phyloP scores from a whole-genome alignment of 1,140 invertebrate species.

The Nebria ingens region DNA sequence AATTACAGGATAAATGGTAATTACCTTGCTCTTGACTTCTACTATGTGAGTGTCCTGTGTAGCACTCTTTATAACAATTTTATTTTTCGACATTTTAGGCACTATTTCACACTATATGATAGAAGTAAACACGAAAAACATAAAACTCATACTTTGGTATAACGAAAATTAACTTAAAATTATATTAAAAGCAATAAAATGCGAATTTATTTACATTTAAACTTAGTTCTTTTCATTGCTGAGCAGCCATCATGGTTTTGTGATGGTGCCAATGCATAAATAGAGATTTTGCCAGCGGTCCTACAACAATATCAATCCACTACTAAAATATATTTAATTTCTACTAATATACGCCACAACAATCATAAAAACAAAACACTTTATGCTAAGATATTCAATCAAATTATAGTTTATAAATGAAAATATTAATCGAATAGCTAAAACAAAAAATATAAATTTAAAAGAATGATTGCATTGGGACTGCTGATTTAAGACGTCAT shows the following conservation, averaged over 20 bases:
- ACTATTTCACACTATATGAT: not conserved
- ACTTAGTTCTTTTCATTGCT: constrained; percentile 16
- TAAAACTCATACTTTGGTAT: constrained; percentile 11
- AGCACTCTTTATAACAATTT: constrained; percentile 42
- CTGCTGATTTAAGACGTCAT: too few relatives aligned
- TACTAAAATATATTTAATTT: too few relatives aligned
- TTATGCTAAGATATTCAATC: too few relatives aligned
- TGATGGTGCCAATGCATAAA: not conserved
- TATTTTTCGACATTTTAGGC: constrained; percentile 58
- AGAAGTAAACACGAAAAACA: constrained; percentile 10
- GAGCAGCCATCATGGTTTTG: constrained; percentile 11
- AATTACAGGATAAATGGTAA: constrained; percentile 19
- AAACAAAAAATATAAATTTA: too few relatives aligned
- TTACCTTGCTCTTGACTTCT: constrained; percentile 62
- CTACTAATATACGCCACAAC: too few relatives aligned
- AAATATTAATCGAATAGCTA: too few relatives aligned
- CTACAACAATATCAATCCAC: not conserved
- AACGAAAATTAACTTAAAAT: constrained; percentile 21
- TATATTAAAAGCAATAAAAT: constrained; percentile 18
- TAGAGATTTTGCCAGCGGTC: not conserved
- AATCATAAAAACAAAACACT: too few relatives aligned
- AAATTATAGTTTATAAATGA: too few relatives aligned
- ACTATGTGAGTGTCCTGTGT: constrained; percentile 49
- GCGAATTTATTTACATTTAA: constrained; percentile 25
- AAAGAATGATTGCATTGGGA: too few relatives aligned